These are phyloP conservation scores for Cotesia typhae DNA, from an alignment of 1,140 invertebrate species.

Conservation along the genomic window DNA sequence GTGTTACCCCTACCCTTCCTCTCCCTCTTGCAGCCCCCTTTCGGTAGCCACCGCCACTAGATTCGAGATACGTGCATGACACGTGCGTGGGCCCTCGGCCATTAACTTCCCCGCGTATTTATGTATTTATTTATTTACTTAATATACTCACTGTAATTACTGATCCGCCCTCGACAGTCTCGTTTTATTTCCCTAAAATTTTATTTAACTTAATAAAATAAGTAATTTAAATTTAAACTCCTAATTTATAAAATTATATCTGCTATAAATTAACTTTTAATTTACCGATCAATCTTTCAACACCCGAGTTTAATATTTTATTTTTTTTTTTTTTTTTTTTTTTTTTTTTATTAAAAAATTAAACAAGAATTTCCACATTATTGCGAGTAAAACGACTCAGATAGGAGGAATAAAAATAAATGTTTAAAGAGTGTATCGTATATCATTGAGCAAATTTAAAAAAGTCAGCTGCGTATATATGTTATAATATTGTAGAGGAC, in stretches of 20 bases:
- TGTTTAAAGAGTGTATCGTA: no score
- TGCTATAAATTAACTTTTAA: no score
- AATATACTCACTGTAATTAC: not conserved
- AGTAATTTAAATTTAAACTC: no score
- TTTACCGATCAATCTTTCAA: no score
- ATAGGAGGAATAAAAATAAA: not conserved
- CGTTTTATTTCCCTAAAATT: not conserved
- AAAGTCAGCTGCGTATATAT: no score
- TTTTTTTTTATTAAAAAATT: not conserved
- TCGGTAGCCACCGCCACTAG: slow-evolving; percentile 17
- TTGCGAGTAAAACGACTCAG: no score
- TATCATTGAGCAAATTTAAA: no score
- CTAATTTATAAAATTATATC: no score
- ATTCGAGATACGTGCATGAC: slow-evolving; percentile 33
- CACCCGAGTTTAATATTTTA: no score
- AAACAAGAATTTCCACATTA: no score
- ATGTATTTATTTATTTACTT: not conserved
- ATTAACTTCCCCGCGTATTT: not conserved
- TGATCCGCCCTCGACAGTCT: not conserved
- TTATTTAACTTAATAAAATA: no score
- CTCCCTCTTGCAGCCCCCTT: not conserved
- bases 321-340: not conserved
- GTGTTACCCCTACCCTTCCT: slow-evolving; percentile 7
- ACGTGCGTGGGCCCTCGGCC: slow-evolving; percentile 21
- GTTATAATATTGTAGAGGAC: not conserved